Conservation (phyloP, 2,113 vertebrate species). For the Ceratotherium simum region DNA sequence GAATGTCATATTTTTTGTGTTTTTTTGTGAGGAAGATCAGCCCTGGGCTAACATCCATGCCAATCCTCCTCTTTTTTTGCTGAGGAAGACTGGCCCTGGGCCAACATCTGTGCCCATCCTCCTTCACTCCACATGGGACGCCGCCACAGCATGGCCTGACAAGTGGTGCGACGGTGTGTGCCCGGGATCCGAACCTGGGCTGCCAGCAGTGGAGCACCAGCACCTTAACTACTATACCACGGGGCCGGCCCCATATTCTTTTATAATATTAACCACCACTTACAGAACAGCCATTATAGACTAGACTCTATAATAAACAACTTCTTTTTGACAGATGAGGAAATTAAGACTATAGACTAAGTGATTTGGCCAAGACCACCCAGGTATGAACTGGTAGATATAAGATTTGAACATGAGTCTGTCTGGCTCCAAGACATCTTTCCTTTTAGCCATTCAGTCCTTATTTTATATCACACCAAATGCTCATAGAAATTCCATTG, state of each 20-base stretch:
- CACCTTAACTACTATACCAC: no score
- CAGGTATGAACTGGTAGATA: conserved; percentile 11
- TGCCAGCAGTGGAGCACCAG: no score
- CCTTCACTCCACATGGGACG: no score
- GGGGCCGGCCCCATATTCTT: conserved; percentile 4
- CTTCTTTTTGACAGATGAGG: conserved; percentile 61
- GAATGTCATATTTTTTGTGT: neutral
- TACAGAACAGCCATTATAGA: conserved; percentile 9
- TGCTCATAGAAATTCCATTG: conserved; percentile 24
- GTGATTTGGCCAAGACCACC: conserved; percentile 55
- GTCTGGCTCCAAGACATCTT: neutral
- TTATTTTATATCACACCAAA: conserved; percentile 56
- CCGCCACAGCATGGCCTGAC: no score
- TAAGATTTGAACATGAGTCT: conserved; percentile 27
- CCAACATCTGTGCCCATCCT: no score
- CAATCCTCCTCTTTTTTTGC: no score
- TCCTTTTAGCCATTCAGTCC: neutral
- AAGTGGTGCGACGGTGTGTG: no score
- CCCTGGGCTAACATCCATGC: no score
- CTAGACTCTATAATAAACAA: conserved; percentile 48
- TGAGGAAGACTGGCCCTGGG: no score
- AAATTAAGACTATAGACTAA: conserved; percentile 62
- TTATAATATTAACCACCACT: conserved; percentile 30
- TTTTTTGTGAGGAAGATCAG: no score
- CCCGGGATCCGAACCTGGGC: no score